Base-by-base conservation (phyloP, 2,888 invertebrate species). In the Hypomecis punctinalis region DNA sequence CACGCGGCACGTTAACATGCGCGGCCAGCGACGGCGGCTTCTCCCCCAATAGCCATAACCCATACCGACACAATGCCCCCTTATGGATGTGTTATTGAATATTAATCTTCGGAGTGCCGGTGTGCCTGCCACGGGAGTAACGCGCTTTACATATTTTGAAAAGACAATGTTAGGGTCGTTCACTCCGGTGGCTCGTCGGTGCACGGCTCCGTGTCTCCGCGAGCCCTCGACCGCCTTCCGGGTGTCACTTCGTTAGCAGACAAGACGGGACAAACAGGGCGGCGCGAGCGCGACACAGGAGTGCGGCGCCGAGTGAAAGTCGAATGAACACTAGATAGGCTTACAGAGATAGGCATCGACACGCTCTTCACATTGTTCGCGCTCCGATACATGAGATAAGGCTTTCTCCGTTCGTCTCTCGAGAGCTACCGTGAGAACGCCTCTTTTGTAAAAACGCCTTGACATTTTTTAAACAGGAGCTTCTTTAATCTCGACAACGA, bases 361-460 rank as follows among this genome's bases (percentile, higher is more conserved):
- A 88, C 85, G 89, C 89, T 91, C 89, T 86, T 86, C 86, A 80
- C 89, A 89, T 92, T 91, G 91, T 92, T 88, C 82, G 83, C 85
- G 85, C 83, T 84, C 83, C 84, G 90, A 90, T 91, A 88, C 83
- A 81, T 81, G 80, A 88, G 92, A 92, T 91, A 91, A 90, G 84
- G 87, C 90, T 91, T 89, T 91, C 88, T 86, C 89, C 80, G 80
- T 78, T 82, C 84, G 79, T 84, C 85, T 82, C 77, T 83, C 70
- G 76, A 83, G 81, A 84, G 91, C 91, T 89, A 89, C 91, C 90
- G 91, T 91, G 90, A 89, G 91, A 91, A 88, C 79, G 75, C 73
- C 78, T 76, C 77, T 82, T 67, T 76, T 80, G 79, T 80, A 79
- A 83, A 23, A 79, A 76, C 77, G 74, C 77, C 80, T 78, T 82